Percentiles rank a stretch among this genome's conserved stretches.
These are phyloP conservation scores for Porites lutea DNA, from an alignment of 64 coral and sea anemone species.

Conservation along the genomic window DNA sequence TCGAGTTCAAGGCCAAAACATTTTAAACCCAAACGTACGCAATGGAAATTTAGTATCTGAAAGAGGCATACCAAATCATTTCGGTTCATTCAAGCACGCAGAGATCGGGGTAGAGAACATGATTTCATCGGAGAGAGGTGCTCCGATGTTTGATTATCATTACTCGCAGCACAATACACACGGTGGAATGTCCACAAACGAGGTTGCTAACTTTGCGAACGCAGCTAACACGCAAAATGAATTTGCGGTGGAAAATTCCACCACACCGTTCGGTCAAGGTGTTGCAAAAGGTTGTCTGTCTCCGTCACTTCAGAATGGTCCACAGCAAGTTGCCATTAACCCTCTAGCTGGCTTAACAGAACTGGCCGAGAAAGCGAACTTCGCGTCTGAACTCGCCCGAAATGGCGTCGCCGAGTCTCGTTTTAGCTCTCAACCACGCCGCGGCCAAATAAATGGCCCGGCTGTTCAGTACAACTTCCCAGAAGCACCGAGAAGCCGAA, in stretches of 20 bases:
- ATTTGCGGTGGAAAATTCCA: constrained; percentile 20
- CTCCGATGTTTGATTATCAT: constrained; percentile 70
- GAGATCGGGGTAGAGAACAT: constrained; percentile 12
- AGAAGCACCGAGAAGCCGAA: constrained; percentile 60
- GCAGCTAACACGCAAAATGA: constrained; percentile 60
- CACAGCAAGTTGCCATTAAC: constrained; percentile 29
- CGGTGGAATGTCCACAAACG: constrained; percentile 73
- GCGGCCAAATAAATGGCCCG: constrained; percentile 56
- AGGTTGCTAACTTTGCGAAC: constrained; percentile 57
- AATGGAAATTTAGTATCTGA: neutral
- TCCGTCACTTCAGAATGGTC: constrained; percentile 36
- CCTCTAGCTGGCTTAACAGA: constrained; percentile 66
- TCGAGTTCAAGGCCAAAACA: neutral
- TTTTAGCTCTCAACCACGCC: constrained; percentile 52
- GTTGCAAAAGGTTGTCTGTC: constrained; percentile 7
- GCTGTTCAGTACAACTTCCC: constrained; percentile 47
- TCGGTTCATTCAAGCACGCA: constrained; percentile 22
- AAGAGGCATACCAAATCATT: neutral
- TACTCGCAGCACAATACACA: constrained; percentile 71
- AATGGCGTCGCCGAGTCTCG: constrained; percentile 72
- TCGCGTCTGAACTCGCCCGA: constrained; percentile 37
- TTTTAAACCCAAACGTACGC: neutral
- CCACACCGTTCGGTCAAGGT: neutral
- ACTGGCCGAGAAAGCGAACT: constrained; percentile 76
- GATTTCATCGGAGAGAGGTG: constrained; percentile 48